Base-by-base conservation (phyloP, 2,113 vertebrate genomes). In the Etheostoma cragini region DNA sequence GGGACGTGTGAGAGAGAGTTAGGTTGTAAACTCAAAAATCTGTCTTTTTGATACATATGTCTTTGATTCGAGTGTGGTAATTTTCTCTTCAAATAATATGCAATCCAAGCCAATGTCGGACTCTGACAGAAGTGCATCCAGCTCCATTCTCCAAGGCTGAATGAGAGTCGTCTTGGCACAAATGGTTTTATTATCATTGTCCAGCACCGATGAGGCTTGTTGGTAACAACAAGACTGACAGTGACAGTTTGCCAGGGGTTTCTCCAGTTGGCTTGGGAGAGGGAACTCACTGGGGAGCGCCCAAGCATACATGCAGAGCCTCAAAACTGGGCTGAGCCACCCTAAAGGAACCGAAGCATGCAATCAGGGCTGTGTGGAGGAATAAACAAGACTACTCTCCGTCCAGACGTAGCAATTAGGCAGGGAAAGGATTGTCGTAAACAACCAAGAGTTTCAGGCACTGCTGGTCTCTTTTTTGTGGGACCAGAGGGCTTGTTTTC, bases 321-420 rank as follows among this genome's bases (percentile, higher is more conserved):
- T 86, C 76, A 77, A 57, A 91, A 72, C 83, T 72, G 79, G 78
- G 86, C 80, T 88, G 84, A 90, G 82, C 85, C 77, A 61, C 75
- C 69, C 80, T 77, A 61, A 80, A 91, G 86, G 86, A 92, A 92
- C 86, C 85, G 73, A 83, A 92, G 87, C 88, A 77, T 91, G 93
- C 89, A 94, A 91, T 94, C 90, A 88, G 81, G 71, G 74, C 79
- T 15, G 77, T 57, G 60, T 58, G 30, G 49, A 70, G 85, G 69
- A 78, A 86, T 88, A 94, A 94, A 92, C 86, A 92, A 86, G 91
- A 84, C 79, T 67, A 56, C 83, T 82, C 85, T 85, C 72, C 65
- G 54, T 83, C 88, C 88, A 88, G 85, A 91, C 88, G 16, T 92
- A 85, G 90, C 85, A 93, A 93, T 93, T 93, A 94, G 80, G 66